Percentiles rank a stretch among this genome's conserved stretches.
phyloP scores from a whole-genome alignment of 2,888 invertebrate species.

The Apodemia zela region DNA sequence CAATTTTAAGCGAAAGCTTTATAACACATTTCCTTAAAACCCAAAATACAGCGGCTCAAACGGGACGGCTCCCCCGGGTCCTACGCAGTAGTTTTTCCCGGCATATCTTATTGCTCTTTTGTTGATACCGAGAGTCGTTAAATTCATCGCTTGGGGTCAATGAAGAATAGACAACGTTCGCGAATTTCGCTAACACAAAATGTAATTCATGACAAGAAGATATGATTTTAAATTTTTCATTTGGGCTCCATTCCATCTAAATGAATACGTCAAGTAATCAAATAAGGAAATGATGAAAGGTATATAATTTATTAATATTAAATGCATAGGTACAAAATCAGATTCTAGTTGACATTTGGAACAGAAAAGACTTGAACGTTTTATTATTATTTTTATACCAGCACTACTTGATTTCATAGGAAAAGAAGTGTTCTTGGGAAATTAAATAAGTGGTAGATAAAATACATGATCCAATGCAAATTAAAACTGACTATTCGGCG shows the following conservation, averaged over 20 bases:
- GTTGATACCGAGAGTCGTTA: constrained; percentile 77
- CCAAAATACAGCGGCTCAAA: constrained; percentile 46
- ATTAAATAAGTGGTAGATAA: too few species aligned
- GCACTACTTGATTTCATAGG: too few species aligned
- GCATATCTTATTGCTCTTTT: constrained; percentile 81
- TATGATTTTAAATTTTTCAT: not conserved
- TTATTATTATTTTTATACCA: too few species aligned
- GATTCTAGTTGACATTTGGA: not conserved
- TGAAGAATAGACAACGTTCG: constrained; percentile 9
- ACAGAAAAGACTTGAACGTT: not conserved
- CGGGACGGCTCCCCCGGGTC: constrained; percentile 58
- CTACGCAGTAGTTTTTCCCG: constrained; percentile 77
- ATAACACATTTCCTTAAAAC: constrained; percentile 48
- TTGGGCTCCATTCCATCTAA: not conserved
- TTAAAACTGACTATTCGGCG: too few species aligned
- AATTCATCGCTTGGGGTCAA: constrained; percentile 66
- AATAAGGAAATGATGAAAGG: too few species aligned
- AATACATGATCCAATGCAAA: too few species aligned
- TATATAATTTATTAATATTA: too few species aligned
- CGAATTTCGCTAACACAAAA: not conserved
- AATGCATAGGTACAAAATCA: not conserved
- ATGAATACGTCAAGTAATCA: too few species aligned
- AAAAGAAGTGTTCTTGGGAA: too few species aligned
- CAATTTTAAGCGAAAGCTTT: constrained; percentile 34
- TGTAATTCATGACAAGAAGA: not conserved